Percentiles rank a stretch among this genome's conserved stretches.
Conservation (phyloP, 2,797 vertebrate genomes). For the Petrocephalus schoutedeni region DNA sequence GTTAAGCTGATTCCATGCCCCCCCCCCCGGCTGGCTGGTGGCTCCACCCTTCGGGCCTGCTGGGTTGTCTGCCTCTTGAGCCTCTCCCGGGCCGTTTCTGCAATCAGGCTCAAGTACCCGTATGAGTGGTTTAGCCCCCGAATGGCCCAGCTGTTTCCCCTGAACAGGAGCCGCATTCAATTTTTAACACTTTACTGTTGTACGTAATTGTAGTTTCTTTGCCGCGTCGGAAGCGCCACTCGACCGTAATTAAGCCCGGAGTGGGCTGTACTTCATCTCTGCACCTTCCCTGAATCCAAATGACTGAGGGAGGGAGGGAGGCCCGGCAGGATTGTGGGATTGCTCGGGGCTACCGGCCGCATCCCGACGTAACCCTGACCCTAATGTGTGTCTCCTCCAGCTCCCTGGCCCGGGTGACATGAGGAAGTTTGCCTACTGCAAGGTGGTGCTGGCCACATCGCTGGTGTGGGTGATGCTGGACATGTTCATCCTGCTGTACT, state of each 20-base stretch:
- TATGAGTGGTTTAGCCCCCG: neutral
- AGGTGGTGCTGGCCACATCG: slow-evolving; percentile 97
- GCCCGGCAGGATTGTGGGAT: neutral
- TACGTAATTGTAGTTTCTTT: slow-evolving; percentile 6
- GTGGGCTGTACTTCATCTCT: neutral
- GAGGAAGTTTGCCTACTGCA: slow-evolving; percentile 80
- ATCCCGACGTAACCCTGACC: neutral
- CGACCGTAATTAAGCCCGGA: neutral
- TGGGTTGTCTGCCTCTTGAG: neutral
- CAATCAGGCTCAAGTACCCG: no score
- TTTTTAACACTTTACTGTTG: neutral
- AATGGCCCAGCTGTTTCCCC: neutral
- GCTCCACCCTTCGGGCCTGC: neutral
- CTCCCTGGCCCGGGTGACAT: slow-evolving; percentile 45
- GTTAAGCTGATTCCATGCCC: neutral
- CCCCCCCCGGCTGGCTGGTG: neutral
- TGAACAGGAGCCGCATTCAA: neutral
- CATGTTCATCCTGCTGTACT: slow-evolving; percentile 89
- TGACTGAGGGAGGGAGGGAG: neutral
- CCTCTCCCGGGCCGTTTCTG: neutral
- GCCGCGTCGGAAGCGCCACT: neutral
- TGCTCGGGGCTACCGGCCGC: neutral
- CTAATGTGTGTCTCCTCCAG: slow-evolving; percentile 51
- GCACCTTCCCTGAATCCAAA: neutral
- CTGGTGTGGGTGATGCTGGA: slow-evolving; percentile 99